These are phyloP conservation scores for Diadumene lineata DNA, from an alignment of 92 coral and sea anemone species.

Conservation along the genomic window DNA sequence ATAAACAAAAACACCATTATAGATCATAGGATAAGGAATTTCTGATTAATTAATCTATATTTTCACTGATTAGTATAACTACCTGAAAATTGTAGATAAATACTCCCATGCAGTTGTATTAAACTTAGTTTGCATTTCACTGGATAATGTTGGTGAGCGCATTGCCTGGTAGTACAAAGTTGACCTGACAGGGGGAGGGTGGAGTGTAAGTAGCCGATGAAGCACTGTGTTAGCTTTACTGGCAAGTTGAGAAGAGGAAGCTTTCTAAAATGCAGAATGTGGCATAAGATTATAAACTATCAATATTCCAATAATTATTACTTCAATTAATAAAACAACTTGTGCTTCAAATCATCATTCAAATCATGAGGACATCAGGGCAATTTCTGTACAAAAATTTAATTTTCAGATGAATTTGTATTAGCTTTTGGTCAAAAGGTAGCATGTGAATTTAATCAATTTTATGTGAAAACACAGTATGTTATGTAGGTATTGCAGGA, in stretches of 20 bases:
- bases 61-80: not conserved
- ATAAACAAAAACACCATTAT: too few species aligned
- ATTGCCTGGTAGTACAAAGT: conserved; percentile 59
- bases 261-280: conserved; percentile 54
- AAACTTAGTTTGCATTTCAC: conserved; percentile 15
- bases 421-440: too few species aligned
- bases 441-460: too few species aligned
- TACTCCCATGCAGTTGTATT: conserved; percentile 57
- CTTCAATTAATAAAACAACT: too few species aligned
- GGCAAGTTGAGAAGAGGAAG: conserved; percentile 47
- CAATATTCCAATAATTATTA: too few species aligned
- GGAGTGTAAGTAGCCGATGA: conserved; percentile 55
- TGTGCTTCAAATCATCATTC: too few species aligned
- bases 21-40: not conserved
- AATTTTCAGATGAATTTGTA: too few species aligned
- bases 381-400: too few species aligned
- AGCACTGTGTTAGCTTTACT: conserved; percentile 51
- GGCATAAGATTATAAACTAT: too few species aligned
- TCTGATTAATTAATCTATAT: not conserved
- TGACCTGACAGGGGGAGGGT: conserved; percentile 53
- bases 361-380: too few species aligned
- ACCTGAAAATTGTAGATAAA: conserved; percentile 51
- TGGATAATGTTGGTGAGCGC: conserved; percentile 5
- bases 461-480: too few species aligned
- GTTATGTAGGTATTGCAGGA: too few species aligned